These are phyloP conservation scores for Caenorhabditis sp. DNA, from an alignment of 2,888 invertebrate genomes.

Conservation along the genomic window DNA sequence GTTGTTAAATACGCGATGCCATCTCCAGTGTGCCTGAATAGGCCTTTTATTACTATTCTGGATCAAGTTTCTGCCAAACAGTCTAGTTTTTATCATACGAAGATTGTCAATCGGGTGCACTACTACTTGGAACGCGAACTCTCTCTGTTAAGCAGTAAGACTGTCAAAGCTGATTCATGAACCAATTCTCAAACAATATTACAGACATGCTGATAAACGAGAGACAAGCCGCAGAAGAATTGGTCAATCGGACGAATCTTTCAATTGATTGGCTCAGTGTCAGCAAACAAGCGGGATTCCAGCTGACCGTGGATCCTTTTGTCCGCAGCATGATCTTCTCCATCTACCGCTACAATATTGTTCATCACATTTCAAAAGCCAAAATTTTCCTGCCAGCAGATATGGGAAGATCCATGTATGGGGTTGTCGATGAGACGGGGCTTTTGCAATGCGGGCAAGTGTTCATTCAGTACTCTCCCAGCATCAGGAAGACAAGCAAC, in stretches of 20 bases:
- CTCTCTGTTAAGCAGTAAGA: constrained; percentile 52
- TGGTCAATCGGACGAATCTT: constrained; percentile 68
- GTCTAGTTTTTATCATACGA: constrained; percentile 50
- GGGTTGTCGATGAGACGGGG: constrained; percentile 83
- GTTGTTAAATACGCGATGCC: constrained; percentile 79
- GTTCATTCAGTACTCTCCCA: constrained; percentile 77
- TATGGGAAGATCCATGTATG: constrained; percentile 83
- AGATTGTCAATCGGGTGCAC: constrained; percentile 67
- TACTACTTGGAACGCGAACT: constrained; percentile 71
- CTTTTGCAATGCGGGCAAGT: constrained; percentile 82
- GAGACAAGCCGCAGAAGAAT: constrained; percentile 63
- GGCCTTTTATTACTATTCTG: constrained; percentile 83
- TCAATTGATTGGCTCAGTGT: constrained; percentile 70
- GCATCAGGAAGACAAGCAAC: constrained; percentile 62
- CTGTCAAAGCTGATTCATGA: not conserved
- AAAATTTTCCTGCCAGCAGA: constrained; percentile 75
- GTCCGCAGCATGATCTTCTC: constrained; percentile 76
- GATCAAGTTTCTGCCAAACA: constrained; percentile 77
- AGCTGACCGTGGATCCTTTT: constrained; percentile 77
- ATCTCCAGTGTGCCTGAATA: constrained; percentile 81
- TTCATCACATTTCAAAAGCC: constrained; percentile 73
- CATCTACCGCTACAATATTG: constrained; percentile 75
- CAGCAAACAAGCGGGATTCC: constrained; percentile 54
- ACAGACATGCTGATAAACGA: constrained; percentile 75
- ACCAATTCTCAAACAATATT: no score